These are phyloP conservation scores for Pangasius djambal DNA, from an alignment of 2,797 vertebrate species.

Conservation along the genomic window DNA sequence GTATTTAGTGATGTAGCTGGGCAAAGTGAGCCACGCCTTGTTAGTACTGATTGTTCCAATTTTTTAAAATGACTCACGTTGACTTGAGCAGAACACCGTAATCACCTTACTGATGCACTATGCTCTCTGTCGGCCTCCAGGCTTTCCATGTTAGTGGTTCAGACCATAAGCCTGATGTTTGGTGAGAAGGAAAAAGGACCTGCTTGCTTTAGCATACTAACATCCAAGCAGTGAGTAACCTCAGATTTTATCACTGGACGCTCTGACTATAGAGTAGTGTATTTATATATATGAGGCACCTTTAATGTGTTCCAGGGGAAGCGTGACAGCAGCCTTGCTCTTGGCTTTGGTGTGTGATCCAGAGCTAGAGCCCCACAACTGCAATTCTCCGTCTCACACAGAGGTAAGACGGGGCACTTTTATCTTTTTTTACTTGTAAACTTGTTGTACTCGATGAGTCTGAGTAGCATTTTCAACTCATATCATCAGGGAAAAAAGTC, in stretches of 20 bases:
- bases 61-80: background rate
- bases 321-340: conserved; percentile 68
- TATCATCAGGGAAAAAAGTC: too few species aligned
- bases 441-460: background rate
- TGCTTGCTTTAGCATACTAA: conserved; percentile 69
- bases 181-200: conserved; percentile 78
- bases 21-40: background rate
- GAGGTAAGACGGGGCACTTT: conserved; percentile 1
- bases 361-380: conserved; percentile 16
- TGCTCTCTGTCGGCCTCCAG: conserved; percentile 60
- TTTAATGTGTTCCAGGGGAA: conserved; percentile 64
- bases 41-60: background rate
- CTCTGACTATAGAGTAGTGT: background rate
- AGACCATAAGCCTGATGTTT: conserved; percentile 81
- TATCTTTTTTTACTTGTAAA: too few species aligned
- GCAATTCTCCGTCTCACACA: background rate
- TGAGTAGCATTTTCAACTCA: background rate
- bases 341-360: conserved; percentile 69
- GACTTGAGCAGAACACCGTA: background rate
- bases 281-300: background rate
- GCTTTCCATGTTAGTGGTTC: conserved; percentile 73
- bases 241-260: background rate
- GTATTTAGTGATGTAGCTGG: background rate
- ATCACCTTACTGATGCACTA: background rate
- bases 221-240: conserved; percentile 71